A percentile compares a stretch with the other conserved stretches of the same genome.
Evolutionary conservation across 2,113 vertebrate genomes (phyloP).

Genomic region (Labeo rohita): DNA sequence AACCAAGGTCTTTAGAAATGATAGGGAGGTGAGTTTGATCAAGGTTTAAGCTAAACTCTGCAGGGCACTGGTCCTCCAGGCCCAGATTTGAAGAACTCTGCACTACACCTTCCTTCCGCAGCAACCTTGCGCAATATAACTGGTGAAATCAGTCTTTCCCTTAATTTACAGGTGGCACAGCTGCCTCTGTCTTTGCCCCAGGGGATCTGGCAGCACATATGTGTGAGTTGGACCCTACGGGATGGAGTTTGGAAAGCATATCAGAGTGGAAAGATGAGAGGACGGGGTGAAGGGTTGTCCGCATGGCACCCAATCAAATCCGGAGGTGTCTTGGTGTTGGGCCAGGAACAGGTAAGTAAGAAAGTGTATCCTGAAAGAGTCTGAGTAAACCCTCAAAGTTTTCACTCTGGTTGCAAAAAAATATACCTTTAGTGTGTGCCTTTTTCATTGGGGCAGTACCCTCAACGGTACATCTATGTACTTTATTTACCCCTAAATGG

Average conservation of each 20-base stretch:
- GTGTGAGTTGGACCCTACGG: slow-evolving; percentile 92
- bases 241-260: slow-evolving; percentile 91
- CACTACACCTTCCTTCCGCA: not conserved
- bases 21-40: not conserved
- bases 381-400: not conserved
- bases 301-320: slow-evolving; percentile 96
- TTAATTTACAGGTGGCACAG: slow-evolving; percentile 84
- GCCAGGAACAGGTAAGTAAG: slow-evolving; percentile 91
- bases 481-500: not conserved
- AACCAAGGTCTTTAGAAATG: not conserved
- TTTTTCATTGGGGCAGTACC: not conserved
- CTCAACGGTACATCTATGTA: not conserved
- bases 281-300: slow-evolving; percentile 87
- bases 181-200: slow-evolving; percentile 87
- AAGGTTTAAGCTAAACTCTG: not conserved
- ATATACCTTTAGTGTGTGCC: not conserved
- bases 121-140: not conserved
- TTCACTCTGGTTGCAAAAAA: not conserved
- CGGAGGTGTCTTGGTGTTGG: slow-evolving; percentile 90
- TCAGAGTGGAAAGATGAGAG: slow-evolving; percentile 87
- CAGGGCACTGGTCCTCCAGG: not conserved
- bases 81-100: not conserved
- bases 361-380: not conserved
- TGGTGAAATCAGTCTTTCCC: not conserved
- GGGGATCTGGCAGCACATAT: slow-evolving; percentile 91